A percentile compares a stretch with the other conserved stretches of the same genome.
These are phyloP conservation scores for Ctenopoma kingsleyae DNA, from an alignment of 2,797 vertebrate species.

Conservation along the genomic window DNA sequence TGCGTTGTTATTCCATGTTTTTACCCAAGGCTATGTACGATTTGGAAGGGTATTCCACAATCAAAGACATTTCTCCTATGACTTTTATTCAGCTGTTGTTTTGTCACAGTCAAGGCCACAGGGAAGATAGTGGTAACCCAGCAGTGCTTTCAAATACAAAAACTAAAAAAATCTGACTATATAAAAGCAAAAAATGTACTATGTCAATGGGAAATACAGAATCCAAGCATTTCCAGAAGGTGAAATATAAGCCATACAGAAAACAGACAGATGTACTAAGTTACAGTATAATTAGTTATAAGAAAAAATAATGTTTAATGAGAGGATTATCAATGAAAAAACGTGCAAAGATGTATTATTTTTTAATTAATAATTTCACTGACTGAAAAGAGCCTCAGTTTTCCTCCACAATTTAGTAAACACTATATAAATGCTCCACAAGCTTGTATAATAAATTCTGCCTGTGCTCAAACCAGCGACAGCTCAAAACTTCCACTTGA, in stretches of 20 bases:
- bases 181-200: slow-evolving; percentile 36
- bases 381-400: neutral
- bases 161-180: slow-evolving; percentile 28
- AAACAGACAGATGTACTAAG: neutral
- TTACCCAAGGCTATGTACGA: slow-evolving; percentile 76
- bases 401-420: slow-evolving; percentile 10
- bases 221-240: slow-evolving; percentile 11
- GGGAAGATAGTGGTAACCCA: slow-evolving; percentile 57
- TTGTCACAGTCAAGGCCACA: slow-evolving; percentile 62
- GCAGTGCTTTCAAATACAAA: slow-evolving; percentile 39
- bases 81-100: slow-evolving; percentile 61
- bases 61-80: slow-evolving; percentile 64
- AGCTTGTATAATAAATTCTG: slow-evolving; percentile 26
- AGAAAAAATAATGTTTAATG: neutral
- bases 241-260: slow-evolving; percentile 3
- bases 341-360: neutral
- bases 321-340: neutral
- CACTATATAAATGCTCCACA: slow-evolving; percentile 16
- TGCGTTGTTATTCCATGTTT: slow-evolving; percentile 70
- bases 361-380: slow-evolving; percentile 1
- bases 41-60: slow-evolving; percentile 73
- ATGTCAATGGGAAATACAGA: slow-evolving; percentile 16
- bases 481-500: slow-evolving; percentile 71
- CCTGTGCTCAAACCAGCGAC: slow-evolving; percentile 29
- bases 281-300: neutral